A percentile compares a stretch with the other conserved stretches of the same genome.
phyloP scores from a whole-genome alignment of 2,113 vertebrate genomes.

The Aspidoscelis tigris region DNA sequence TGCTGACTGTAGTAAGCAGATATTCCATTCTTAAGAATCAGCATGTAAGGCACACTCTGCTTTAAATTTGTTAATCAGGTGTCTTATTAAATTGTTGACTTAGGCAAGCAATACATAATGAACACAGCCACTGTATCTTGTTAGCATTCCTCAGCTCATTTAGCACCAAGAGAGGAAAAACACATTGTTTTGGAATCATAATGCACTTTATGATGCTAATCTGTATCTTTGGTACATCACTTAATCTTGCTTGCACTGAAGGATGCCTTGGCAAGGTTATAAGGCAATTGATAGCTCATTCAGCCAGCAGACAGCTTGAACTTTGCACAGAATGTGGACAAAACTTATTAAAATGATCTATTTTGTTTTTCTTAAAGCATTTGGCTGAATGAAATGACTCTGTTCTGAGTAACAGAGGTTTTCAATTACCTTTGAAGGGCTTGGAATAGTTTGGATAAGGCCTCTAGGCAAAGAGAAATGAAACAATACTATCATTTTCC shows the following conservation, averaged over 20 bases:
- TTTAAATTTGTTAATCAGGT: slow-evolving; percentile 73
- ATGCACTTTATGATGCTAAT: slow-evolving; percentile 61
- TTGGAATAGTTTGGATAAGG: slow-evolving; percentile 30
- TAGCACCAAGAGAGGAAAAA: slow-evolving; percentile 60
- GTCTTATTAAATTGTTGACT: slow-evolving; percentile 73
- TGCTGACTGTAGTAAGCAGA: slow-evolving; percentile 31
- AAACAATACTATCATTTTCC: slow-evolving; percentile 6
- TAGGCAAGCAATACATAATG: slow-evolving; percentile 69
- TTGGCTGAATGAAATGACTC: slow-evolving; percentile 26
- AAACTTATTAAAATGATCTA: slow-evolving; percentile 37
- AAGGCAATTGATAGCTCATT: slow-evolving; percentile 45
- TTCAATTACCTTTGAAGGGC: slow-evolving; percentile 35
- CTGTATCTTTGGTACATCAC: slow-evolving; percentile 42
- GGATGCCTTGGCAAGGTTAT: slow-evolving; percentile 38
- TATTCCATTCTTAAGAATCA: slow-evolving; percentile 46
- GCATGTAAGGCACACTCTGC: slow-evolving; percentile 59
- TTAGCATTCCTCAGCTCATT: slow-evolving; percentile 75
- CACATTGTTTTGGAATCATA: slow-evolving; percentile 60
- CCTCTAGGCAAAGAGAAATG: slow-evolving; percentile 16
- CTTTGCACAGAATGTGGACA: slow-evolving; percentile 22
- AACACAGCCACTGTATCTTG: slow-evolving; percentile 64
- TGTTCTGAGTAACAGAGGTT: slow-evolving; percentile 26
- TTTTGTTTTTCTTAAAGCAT: slow-evolving; percentile 14
- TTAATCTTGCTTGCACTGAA: slow-evolving; percentile 59
- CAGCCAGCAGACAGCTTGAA: slow-evolving; percentile 35